phyloP scores from a whole-genome alignment of 2,113 vertebrate species.

The Micromys minutus region DNA sequence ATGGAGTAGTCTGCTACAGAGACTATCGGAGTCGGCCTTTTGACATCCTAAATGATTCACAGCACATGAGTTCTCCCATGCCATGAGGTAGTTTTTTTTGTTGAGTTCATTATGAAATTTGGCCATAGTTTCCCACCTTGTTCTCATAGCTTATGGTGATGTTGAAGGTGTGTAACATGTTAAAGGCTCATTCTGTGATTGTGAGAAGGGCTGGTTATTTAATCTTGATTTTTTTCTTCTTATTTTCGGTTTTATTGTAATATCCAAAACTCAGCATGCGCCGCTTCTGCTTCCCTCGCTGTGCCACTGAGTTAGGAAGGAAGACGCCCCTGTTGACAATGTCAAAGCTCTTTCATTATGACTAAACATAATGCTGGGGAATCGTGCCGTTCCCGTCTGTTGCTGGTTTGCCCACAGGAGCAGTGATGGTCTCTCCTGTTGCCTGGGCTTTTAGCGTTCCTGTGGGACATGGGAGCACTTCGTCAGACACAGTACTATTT shows the following conservation, averaged over 20 bases:
- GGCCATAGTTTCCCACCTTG: conserved; percentile 63
- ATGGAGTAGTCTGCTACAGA: conserved; percentile 58
- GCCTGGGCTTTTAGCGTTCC: neutral
- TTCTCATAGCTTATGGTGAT: conserved; percentile 41
- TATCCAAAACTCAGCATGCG: neutral
- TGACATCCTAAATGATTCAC: conserved; percentile 69
- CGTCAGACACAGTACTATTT: neutral
- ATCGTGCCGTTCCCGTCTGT: neutral
- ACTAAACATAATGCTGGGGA: conserved; percentile 55
- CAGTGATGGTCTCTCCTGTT: neutral
- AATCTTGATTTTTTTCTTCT: conserved; percentile 55
- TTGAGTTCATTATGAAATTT: neutral
- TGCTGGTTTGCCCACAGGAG: conserved; percentile 15
- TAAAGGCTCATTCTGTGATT: conserved; percentile 71
- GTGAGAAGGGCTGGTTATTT: conserved; percentile 75
- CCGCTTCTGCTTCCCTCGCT: neutral
- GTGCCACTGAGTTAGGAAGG: neutral
- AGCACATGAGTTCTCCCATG: conserved; percentile 62
- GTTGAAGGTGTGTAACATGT: conserved; percentile 48
- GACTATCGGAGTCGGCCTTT: conserved; percentile 32
- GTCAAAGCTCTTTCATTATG: neutral
- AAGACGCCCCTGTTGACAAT: conserved; percentile 14
- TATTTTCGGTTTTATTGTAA: conserved; percentile 50
- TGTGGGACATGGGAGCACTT: conserved; percentile 5
- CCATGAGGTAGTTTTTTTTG: neutral